Evolutionary conservation across 2,113 vertebrate species (phyloP).

Genomic region (Pomatorhinus ruficollis): DNA sequence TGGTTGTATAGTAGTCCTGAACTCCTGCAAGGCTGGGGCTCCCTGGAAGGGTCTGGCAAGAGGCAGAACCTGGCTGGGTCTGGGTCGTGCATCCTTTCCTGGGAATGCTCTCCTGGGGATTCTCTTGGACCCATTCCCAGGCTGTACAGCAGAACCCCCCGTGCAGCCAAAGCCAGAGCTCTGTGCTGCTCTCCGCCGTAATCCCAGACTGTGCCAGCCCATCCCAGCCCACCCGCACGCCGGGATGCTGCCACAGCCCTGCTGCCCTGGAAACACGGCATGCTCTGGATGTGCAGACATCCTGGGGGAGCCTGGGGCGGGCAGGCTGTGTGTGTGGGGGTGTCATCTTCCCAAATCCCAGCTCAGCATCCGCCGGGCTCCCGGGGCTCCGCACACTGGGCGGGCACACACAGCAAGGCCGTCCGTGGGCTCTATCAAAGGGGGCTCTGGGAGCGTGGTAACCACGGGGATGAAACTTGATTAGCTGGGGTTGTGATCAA

Average conservation of each 20-base stretch:
- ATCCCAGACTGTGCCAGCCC: not conserved
- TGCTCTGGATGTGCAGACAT: not conserved
- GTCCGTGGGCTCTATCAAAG: not conserved
- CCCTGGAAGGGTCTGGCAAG: not conserved
- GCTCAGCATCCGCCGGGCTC: fast-evolving
- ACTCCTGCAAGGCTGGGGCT: not conserved
- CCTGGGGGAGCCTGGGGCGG: fast-evolving
- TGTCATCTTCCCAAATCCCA: not conserved
- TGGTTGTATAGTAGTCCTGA: no score
- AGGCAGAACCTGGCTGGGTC: not conserved
- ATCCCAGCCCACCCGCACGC: fast-evolving
- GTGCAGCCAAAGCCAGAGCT: fast-evolving
- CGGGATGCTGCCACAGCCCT: fast-evolving
- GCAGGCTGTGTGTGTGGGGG: fast-evolving
- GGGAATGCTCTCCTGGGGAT: fast-evolving
- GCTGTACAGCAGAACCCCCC: fast-evolving
- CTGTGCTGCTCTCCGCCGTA: fast-evolving
- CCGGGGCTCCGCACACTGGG: fast-evolving
- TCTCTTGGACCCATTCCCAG: fast-evolving
- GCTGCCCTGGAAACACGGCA: not conserved
- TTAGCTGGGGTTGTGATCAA: slow-evolving; percentile 59
- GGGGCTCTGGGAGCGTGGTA: not conserved
- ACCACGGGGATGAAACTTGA: slow-evolving; percentile 13
- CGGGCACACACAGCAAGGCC: not conserved
- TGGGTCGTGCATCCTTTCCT: fast-evolving